Evolutionary conservation across 2,888 invertebrate species (phyloP).

Genomic region (Tenthredo livida): DNA sequence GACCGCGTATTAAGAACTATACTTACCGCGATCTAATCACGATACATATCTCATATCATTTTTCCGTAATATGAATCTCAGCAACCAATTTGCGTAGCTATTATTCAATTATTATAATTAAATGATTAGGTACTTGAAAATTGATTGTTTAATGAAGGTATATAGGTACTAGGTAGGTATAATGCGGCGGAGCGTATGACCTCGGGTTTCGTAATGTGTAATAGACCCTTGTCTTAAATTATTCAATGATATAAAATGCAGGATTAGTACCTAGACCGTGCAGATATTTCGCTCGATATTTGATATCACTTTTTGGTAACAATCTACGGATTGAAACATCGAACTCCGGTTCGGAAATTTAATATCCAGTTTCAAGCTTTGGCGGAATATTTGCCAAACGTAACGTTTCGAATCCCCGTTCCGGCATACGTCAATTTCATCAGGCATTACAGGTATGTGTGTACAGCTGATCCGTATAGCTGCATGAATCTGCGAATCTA

Average conservation of each 20-base stretch:
- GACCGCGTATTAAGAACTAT: neutral
- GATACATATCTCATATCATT: neutral
- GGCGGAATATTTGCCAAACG: slow-evolving; percentile 3
- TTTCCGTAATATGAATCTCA: neutral
- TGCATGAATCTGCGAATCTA: neutral
- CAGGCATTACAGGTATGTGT: neutral
- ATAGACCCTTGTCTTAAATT: neutral
- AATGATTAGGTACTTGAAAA: slow-evolving; percentile 13
- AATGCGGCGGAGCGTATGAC: neutral
- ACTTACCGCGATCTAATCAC: too few species aligned
- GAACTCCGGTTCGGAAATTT: neutral
- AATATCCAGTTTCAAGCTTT: neutral
- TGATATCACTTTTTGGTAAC: neutral
- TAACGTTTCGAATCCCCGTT: neutral
- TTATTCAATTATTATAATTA: slow-evolving; percentile 21
- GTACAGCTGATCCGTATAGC: neutral
- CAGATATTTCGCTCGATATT: neutral
- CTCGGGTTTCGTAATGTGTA: neutral
- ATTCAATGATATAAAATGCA: neutral
- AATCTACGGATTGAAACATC: neutral
- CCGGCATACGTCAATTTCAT: neutral
- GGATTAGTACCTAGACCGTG: neutral
- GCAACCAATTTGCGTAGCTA: slow-evolving; percentile 1
- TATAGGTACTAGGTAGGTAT: neutral
- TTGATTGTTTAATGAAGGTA: slow-evolving; percentile 23